Evolutionary conservation across 1,140 invertebrate species (phyloP).

Genomic region (Pogonomyrmex barbatus): DNA sequence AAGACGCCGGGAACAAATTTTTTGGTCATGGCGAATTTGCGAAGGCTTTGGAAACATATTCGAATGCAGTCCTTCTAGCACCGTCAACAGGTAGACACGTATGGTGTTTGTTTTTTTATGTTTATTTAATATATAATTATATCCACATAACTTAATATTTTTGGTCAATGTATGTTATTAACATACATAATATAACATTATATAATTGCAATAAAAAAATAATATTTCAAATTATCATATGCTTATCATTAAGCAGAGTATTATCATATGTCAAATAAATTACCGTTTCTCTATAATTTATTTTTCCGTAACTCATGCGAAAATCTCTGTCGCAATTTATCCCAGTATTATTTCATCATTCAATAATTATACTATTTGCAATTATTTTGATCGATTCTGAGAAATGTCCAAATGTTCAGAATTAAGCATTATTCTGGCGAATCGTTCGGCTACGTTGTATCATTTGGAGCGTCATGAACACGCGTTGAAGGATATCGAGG

Average conservation of each 20-base stretch:
- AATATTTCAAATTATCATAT: background rate
- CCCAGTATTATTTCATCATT: background rate
- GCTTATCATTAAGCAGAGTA: background rate
- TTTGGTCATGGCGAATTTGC: slow-evolving; percentile 92
- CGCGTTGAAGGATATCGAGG: slow-evolving; percentile 90
- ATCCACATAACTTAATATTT: background rate
- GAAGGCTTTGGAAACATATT: slow-evolving; percentile 92
- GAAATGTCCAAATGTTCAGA: slow-evolving; percentile 81
- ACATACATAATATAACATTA: background rate
- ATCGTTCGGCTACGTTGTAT: slow-evolving; percentile 95
- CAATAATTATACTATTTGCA: background rate
- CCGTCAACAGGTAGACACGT: slow-evolving; percentile 87
- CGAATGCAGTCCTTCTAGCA: slow-evolving; percentile 89
- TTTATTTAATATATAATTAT: background rate
- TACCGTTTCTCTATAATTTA: background rate
- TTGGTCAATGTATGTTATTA: background rate
- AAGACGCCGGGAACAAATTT: slow-evolving; percentile 92
- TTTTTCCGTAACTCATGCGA: background rate
- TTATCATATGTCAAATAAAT: background rate
- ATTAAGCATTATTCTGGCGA: slow-evolving; percentile 92
- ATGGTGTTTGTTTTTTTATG: background rate
- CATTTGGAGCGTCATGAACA: slow-evolving; percentile 91
- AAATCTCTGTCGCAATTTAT: background rate
- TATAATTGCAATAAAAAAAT: background rate
- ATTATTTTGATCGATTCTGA: background rate